Conservation (phyloP, 2,888 invertebrate genomes). For the Scotopteryx bipunctaria region DNA sequence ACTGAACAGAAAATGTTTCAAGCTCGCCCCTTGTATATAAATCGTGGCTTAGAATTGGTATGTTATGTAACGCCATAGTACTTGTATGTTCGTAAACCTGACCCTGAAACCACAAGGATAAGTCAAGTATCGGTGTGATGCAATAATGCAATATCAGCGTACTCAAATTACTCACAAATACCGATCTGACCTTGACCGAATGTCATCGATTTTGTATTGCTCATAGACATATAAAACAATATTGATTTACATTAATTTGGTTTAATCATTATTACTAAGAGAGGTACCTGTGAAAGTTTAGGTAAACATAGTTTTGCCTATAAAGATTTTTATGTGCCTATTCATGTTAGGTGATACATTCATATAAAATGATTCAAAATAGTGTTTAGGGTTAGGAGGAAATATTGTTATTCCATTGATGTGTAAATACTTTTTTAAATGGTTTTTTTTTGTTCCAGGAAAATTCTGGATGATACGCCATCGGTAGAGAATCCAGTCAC, state of each 20-base stretch:
- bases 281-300: too few relatives aligned
- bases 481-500: constrained; percentile 88
- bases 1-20: too few relatives aligned
- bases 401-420: background rate
- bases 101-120: constrained; percentile 22
- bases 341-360: background rate
- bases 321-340: background rate
- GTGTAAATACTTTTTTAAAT: background rate
- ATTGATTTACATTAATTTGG: background rate
- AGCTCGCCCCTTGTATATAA: too few relatives aligned
- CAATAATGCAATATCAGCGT: constrained; percentile 19
- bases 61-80: too few relatives aligned
- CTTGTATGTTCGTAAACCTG: constrained; percentile 17
- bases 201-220: constrained; percentile 16
- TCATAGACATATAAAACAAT: constrained; percentile 10
- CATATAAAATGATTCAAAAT: too few relatives aligned
- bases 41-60: too few relatives aligned
- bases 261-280: background rate
- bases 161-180: constrained; percentile 19
- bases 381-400: background rate
- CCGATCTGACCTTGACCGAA: constrained; percentile 23
- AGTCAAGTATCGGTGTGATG: constrained; percentile 16
- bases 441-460: constrained; percentile 66
- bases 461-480: constrained; percentile 88
- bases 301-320: too few relatives aligned